Evolutionary conservation across 2,113 vertebrate species (phyloP).

Genomic region (Scartelaos histophorus): DNA sequence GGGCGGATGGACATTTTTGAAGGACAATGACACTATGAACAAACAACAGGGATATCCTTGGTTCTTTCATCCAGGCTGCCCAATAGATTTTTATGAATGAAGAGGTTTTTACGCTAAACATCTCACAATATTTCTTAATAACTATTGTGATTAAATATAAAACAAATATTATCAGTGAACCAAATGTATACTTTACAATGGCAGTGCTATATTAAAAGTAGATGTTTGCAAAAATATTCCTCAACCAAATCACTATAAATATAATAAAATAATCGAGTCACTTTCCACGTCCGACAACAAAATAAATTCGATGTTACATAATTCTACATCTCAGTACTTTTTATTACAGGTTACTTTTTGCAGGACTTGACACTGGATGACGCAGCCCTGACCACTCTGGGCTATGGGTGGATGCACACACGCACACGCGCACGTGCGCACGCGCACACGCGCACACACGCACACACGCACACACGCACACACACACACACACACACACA

Average conservation of each 20-base stretch:
- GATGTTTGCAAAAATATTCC: background rate
- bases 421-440: no score
- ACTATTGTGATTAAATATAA: no score
- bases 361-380: conserved; percentile 31
- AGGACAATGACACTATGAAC: no score
- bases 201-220: no score
- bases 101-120: no score
- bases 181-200: no score
- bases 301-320: background rate
- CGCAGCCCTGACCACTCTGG: conserved; percentile 18
- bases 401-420: background rate
- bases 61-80: background rate
- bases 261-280: background rate
- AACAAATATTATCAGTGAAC: no score
- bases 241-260: background rate
- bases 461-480: conserved; percentile 3
- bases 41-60: no score
- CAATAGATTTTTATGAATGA: background rate
- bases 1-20: background rate
- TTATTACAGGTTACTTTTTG: conserved; percentile 26
- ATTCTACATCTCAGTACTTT: background rate
- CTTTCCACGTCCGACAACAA: background rate
- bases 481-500: no score
- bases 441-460: no score
- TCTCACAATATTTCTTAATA: no score